Evolutionary conservation across 2,113 vertebrate species (phyloP).

Genomic region (Gorsachius goisagi): DNA sequence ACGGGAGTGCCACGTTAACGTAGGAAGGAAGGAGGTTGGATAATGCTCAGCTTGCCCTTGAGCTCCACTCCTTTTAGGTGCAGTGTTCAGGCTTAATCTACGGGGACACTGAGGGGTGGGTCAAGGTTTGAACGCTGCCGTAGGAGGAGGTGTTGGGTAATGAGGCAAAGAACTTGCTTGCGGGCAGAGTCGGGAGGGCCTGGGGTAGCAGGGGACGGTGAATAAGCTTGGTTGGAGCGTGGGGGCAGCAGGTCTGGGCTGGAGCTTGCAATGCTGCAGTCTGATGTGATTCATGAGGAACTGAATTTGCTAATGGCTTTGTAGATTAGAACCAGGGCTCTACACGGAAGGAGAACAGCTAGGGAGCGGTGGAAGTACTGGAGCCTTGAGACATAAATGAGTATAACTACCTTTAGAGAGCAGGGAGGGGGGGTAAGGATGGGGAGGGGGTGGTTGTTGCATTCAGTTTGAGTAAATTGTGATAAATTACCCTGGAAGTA

Average conservation of each 20-base stretch:
- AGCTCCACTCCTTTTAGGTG: not conserved
- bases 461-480: not conserved
- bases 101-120: not conserved
- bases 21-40: not conserved
- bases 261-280: accelerated
- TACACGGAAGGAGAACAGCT: not conserved
- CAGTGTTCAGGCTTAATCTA: accelerated
- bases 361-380: not conserved
- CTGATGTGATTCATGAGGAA: accelerated
- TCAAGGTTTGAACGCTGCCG: accelerated
- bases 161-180: not conserved
- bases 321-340: not conserved
- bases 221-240: accelerated
- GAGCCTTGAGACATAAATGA: not conserved
- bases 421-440: not conserved
- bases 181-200: not conserved
- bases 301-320: not conserved
- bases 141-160: not conserved
- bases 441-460: not conserved
- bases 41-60: not conserved
- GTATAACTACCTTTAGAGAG: not conserved
- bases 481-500: not conserved
- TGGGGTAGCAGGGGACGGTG: not conserved
- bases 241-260: not conserved
- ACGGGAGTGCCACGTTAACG: accelerated